Conservation (phyloP, 2,113 vertebrate genomes). For the human region GRCh38 chr4:163051501-163052000, state of each 20-base stretch:
- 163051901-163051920: no score
- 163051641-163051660: slow-evolving; percentile 19
- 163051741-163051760: background rate
- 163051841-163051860: background rate
- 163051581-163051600: slow-evolving; percentile 16
- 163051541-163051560: slow-evolving; percentile 41
- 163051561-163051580: slow-evolving; percentile 1
- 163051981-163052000: background rate
- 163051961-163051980: background rate
- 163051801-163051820: slow-evolving; percentile 41
- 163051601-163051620: background rate
- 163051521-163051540: slow-evolving; percentile 36
- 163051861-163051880: background rate
- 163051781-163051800: background rate
- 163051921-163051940: background rate
- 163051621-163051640: slow-evolving; percentile 6
- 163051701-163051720: background rate
- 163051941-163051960: background rate
- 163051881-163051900: no score
- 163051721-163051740: background rate
- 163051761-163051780: background rate
- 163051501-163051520: slow-evolving; percentile 45
- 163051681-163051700: slow-evolving; percentile 33
- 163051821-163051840: background rate
- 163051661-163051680: slow-evolving; percentile 26